Conservation (phyloP, 2,797 vertebrate genomes). For the Schizopygopsis pylzovi region DNA sequence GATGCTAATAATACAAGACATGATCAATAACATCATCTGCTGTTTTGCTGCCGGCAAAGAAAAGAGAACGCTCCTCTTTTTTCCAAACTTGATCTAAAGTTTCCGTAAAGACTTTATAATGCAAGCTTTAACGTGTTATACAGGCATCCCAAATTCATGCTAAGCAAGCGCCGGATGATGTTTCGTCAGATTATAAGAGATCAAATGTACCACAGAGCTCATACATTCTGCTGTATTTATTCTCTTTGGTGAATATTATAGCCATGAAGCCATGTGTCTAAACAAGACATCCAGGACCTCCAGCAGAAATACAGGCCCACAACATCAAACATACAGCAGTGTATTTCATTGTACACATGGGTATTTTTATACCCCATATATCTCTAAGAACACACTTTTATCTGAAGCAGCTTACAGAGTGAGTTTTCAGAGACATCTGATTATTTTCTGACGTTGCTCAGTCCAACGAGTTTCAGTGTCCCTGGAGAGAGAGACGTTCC, state of each 20-base stretch:
- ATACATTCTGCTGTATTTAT: neutral
- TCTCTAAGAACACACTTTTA: neutral
- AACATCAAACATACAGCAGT: too few relatives aligned
- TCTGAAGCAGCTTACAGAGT: neutral
- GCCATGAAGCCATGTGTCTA: too few relatives aligned
- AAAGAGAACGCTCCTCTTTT: neutral
- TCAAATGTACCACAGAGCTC: neutral
- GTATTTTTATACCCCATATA: too few relatives aligned
- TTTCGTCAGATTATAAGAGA: constrained; percentile 15
- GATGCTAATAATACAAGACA: neutral
- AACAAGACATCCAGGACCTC: too few relatives aligned
- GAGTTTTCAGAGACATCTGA: neutral
- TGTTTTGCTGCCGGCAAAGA: neutral
- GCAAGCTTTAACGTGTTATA: neutral
- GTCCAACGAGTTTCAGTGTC: too few relatives aligned
- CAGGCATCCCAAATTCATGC: neutral
- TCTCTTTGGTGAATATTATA: constrained; percentile 1
- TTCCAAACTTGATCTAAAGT: neutral
- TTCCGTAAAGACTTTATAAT: neutral
- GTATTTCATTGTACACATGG: too few relatives aligned
- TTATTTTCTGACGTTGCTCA: neutral
- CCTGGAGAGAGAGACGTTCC: neutral
- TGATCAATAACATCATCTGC: neutral
- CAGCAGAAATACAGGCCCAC: too few relatives aligned
- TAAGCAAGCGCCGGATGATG: neutral